Evolutionary conservation across 1,140 invertebrate genomes (phyloP).

Genomic region (Panulirus ornatus): DNA sequence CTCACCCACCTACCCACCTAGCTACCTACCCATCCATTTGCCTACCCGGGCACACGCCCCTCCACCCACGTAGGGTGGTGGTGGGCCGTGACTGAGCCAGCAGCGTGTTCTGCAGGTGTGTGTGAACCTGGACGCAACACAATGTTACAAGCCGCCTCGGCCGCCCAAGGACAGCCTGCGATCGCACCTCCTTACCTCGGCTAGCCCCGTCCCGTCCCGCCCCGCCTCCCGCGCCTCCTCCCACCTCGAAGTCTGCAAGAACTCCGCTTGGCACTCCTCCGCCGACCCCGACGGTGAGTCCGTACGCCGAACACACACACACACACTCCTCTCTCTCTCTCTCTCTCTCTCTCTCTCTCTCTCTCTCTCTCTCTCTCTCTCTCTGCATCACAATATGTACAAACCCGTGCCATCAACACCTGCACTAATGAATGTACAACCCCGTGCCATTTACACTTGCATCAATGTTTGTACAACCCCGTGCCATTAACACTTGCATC

Average conservation of each 20-base stretch:
- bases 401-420: no score
- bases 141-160: slow-evolving; percentile 58
- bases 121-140: slow-evolving; percentile 36
- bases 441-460: no score
- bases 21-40: background rate
- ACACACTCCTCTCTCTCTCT: no score
- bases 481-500: no score
- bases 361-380: no score
- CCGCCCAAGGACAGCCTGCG: slow-evolving; percentile 17
- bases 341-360: no score
- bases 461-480: no score
- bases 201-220: background rate
- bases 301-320: no score
- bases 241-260: background rate
- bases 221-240: background rate
- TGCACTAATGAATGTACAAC: no score
- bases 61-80: background rate
- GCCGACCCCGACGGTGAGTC: background rate
- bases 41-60: background rate
- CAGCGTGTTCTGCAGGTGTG: slow-evolving; percentile 2
- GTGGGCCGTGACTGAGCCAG: background rate
- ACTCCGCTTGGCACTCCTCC: background rate
- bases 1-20: no score
- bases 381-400: no score
- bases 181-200: background rate